A percentile compares a stretch with the other conserved stretches of the same genome.
Evolutionary conservation across 2,888 invertebrate genomes (phyloP).

Genomic region (Meandrusa payeni): DNA sequence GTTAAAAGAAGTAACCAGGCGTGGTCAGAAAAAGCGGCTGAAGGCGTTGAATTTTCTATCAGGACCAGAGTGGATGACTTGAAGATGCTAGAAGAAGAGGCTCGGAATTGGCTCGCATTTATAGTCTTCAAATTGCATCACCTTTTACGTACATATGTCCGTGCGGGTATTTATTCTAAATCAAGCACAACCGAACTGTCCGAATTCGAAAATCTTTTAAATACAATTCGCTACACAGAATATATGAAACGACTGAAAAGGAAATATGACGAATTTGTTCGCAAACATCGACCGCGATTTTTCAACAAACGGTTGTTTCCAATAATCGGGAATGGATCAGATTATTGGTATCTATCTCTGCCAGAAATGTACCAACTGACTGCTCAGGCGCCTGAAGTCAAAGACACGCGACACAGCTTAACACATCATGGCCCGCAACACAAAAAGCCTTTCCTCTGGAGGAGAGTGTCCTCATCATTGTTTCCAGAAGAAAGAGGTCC

Average conservation of each 20-base stretch:
- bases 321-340: conserved; percentile 67
- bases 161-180: conserved; percentile 65
- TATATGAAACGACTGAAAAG: conserved; percentile 65
- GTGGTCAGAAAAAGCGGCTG: conserved; percentile 61
- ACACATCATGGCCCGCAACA: conserved; percentile 59
- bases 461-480: conserved; percentile 41
- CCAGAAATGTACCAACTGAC: conserved; percentile 73
- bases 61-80: conserved; percentile 65
- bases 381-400: conserved; percentile 34
- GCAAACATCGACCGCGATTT: conserved; percentile 62
- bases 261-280: conserved; percentile 70
- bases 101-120: conserved; percentile 67
- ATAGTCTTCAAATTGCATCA: conserved; percentile 73
- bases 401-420: conserved; percentile 45
- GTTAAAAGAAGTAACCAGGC: conserved; percentile 58
- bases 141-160: conserved; percentile 57
- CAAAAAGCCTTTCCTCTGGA: conserved; percentile 68
- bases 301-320: conserved; percentile 69
- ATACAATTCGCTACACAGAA: conserved; percentile 65
- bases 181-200: conserved; percentile 53
- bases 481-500: conserved; percentile 51
- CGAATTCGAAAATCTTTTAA: conserved; percentile 65
- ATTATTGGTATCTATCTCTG: conserved; percentile 74
- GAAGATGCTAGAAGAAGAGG: conserved; percentile 66
- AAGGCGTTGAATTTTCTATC: conserved; percentile 63